Percentiles rank a stretch among this genome's conserved stretches.
phyloP scores from a whole-genome alignment of 1,140 invertebrate species.

The Drosophila kikkawai region DNA sequence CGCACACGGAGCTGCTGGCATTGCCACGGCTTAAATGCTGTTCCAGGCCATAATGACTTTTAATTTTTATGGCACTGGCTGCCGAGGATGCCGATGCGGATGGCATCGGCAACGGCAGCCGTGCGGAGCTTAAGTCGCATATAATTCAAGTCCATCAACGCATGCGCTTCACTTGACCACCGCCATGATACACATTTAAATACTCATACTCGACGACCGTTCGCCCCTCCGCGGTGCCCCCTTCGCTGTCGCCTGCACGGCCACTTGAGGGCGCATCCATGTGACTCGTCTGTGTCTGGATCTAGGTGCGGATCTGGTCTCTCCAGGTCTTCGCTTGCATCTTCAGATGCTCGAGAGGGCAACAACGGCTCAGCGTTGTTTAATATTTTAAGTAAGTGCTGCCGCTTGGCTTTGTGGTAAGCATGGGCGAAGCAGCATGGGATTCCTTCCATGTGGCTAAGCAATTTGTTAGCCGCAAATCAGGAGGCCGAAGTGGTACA shows the following conservation, averaged over 20 bases:
- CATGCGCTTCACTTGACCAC: conserved; percentile 80
- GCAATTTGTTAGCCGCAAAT: conserved; percentile 33
- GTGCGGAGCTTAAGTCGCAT: conserved; percentile 78
- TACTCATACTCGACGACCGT: conserved; percentile 48
- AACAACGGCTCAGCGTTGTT: conserved; percentile 73
- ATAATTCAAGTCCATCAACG: conserved; percentile 84
- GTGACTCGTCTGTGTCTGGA: conserved; percentile 58
- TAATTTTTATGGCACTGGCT: conserved; percentile 84
- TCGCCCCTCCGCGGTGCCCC: conserved; percentile 29
- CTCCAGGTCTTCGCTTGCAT: conserved; percentile 19
- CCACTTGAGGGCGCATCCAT: conserved; percentile 71
- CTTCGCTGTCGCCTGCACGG: conserved; percentile 57
- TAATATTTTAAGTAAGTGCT: conserved; percentile 83
- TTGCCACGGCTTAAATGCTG: conserved; percentile 76
- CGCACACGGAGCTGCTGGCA: conserved; percentile 19
- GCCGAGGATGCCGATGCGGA: conserved; percentile 74
- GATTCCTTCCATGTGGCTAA: conserved; percentile 23
- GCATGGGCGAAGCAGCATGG: conserved; percentile 11
- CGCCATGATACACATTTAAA: conserved; percentile 82
- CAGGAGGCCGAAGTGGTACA: not conserved
- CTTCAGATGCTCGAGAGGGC: conserved; percentile 58
- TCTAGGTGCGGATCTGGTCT: conserved; percentile 22
- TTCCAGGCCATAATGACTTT: conserved; percentile 83
- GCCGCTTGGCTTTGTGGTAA: conserved; percentile 52
- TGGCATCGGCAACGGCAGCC: conserved; percentile 48